phyloP scores from a whole-genome alignment of 2,888 invertebrate genomes.

The Oscheius onirici region DNA sequence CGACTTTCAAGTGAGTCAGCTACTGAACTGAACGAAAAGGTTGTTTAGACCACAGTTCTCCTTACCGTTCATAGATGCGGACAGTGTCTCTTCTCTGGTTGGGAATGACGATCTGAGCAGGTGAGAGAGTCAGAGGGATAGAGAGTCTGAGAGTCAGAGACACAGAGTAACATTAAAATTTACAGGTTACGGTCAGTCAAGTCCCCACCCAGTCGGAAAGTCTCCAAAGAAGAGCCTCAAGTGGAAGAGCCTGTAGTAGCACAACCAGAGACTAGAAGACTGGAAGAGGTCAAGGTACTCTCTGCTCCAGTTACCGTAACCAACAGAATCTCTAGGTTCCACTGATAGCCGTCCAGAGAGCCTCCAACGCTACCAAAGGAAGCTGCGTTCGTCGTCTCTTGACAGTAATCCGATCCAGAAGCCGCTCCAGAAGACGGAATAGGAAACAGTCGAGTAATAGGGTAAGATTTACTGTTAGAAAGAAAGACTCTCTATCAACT shows the following conservation, averaged over 20 bases:
- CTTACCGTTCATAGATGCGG: slow-evolving; percentile 70
- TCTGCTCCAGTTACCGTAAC: neutral
- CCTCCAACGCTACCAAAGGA: slow-evolving; percentile 41
- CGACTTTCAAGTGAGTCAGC: slow-evolving; percentile 37
- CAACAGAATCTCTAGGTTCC: slow-evolving; percentile 40
- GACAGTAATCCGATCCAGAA: slow-evolving; percentile 39
- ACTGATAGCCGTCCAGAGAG: slow-evolving; percentile 55
- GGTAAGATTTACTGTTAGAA: slow-evolving; percentile 17
- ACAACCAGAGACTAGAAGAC: neutral
- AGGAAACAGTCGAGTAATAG: slow-evolving; percentile 48
- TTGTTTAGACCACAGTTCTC: slow-evolving; percentile 47
- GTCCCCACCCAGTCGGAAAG: neutral
- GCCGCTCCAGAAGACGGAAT: slow-evolving; percentile 42
- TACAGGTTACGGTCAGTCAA: slow-evolving; percentile 23
- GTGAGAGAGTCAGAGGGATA: neutral
- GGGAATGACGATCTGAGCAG: slow-evolving; percentile 54
- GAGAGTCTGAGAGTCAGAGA: too few species aligned
- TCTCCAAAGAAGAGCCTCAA: neutral
- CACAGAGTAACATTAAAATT: neutral
- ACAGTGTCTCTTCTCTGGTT: slow-evolving; percentile 59
- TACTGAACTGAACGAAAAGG: neutral
- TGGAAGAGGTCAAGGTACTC: slow-evolving; percentile 27
- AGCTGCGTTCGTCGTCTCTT: slow-evolving; percentile 51
- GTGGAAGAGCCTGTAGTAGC: neutral
- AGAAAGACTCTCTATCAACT: too few species aligned